Base-by-base conservation (phyloP, 2,888 invertebrate genomes). In the Archaeoteleia sp. region DNA sequence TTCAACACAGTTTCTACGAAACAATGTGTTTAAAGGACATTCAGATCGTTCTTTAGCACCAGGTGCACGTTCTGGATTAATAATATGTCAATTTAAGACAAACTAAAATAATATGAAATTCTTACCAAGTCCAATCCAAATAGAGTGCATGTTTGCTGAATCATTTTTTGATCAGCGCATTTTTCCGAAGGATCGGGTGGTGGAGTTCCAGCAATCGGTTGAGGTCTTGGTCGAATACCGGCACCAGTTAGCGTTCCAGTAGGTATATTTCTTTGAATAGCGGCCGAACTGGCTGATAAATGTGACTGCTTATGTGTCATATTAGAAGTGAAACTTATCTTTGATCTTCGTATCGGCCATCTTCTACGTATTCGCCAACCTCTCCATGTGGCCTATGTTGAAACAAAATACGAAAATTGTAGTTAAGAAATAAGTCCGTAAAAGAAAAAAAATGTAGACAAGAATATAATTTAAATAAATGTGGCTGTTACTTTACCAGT, bases 111-210 rank as follows among this genome's bases (percentile, higher is more conserved):
- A 27, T 20, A 9, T 20, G 4, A 13, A 27, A 23, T 48, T 81
- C 87, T 88, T 83, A 93, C 93, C 88, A 95, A 88, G 86, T 96
- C 96, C 58, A 96, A 88, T 6, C 96, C 96, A 83, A 95, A 95
- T 40, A 96, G 89, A 67, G 92, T 93, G 85, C 96, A 96, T 14
- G 96, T 95, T 81, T 95, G 93, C 83, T 95, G 95, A 75, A 95
- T 95, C 82, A 94, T 92, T 85, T 94, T 93, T 55, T 92, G 91
- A 86, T 95, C 95, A 9, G 85, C 85, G 86, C 94, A 94, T 87
- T 94, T 93, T 84, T 95, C 95, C 77, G 91, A 89, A 8, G 91
- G 91, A 81, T 94, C 94, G 1, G 95, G 95, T 17, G 95, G 95
- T 1, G 90, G 90, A 12, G 95, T 95, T 62, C 95, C 95, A 10